Conservation (phyloP, 2,797 vertebrate genomes). For the Cyclopterus lumpus region DNA sequence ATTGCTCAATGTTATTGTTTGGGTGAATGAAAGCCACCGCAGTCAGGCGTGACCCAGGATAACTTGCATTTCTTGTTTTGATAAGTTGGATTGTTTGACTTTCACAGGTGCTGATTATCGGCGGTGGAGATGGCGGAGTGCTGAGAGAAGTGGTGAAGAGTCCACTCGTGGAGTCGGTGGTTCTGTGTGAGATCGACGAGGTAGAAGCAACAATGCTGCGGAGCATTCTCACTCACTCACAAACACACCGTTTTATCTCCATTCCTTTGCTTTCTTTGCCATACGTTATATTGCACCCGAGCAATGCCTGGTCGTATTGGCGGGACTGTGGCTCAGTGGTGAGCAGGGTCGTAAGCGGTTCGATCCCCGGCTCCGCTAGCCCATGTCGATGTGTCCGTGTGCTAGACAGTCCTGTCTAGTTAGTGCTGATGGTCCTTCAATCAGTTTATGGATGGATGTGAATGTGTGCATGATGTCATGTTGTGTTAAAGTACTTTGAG, state of each 20-base stretch:
- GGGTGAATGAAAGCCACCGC: not conserved
- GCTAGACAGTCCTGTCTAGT: too few species aligned
- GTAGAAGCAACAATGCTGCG: conserved; percentile 73
- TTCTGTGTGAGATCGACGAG: conserved; percentile 98
- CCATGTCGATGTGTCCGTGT: too few species aligned
- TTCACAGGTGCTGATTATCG: conserved; percentile 93
- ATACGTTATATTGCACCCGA: not conserved
- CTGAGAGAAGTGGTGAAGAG: conserved; percentile 96
- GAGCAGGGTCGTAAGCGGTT: too few species aligned
- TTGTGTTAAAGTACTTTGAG: too few species aligned
- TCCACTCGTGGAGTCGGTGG: conserved; percentile 90
- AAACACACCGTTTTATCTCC: too few species aligned
- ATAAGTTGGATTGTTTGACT: fast-evolving
- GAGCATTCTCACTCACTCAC: not conserved
- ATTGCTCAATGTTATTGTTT: conserved; percentile 11
- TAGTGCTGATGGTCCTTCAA: too few species aligned
- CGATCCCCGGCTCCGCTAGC: too few species aligned
- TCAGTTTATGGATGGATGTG: too few species aligned
- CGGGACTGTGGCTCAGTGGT: too few species aligned
- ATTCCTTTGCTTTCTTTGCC: too few species aligned
- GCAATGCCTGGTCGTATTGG: not conserved
- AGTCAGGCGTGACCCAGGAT: fast-evolving
- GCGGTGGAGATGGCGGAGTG: conserved; percentile 95
- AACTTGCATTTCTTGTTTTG: not conserved
- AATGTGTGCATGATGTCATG: too few species aligned